phyloP scores from a whole-genome alignment of 2,797 vertebrate genomes.

The Argya squamiceps region DNA sequence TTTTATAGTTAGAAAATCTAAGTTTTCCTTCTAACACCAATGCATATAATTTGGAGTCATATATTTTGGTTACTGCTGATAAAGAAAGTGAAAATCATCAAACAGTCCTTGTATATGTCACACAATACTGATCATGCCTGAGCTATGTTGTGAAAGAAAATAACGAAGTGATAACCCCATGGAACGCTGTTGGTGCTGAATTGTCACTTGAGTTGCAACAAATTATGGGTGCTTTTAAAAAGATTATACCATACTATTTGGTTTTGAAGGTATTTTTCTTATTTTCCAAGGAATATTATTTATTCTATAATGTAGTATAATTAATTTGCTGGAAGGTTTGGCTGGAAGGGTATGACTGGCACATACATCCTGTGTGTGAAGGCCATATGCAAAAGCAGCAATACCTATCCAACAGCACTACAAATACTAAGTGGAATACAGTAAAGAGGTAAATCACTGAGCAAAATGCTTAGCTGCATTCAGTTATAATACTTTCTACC shows the following conservation, averaged over 20 bases:
- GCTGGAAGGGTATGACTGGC: not conserved
- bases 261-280: not conserved
- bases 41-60: not conserved
- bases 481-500: not conserved
- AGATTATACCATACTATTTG: not conserved
- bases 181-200: not conserved
- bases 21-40: not conserved
- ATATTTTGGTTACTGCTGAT: not conserved
- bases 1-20: not conserved
- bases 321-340: not conserved
- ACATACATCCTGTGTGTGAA: not conserved
- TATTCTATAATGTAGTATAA: not conserved
- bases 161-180: not conserved
- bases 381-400: not conserved
- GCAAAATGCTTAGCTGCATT: not conserved
- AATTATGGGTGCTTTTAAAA: not conserved
- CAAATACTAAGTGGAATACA: not conserved
- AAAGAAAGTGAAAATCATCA: not conserved
- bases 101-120: no score
- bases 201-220: not conserved
- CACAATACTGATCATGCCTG: not conserved
- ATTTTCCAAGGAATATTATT: not conserved
- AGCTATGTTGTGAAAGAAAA: not conserved
- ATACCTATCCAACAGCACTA: not conserved
- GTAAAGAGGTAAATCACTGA: not conserved